These are phyloP conservation scores for Nyctibius bracteatus DNA, from an alignment of 2,113 vertebrate species.

Conservation along the genomic window DNA sequence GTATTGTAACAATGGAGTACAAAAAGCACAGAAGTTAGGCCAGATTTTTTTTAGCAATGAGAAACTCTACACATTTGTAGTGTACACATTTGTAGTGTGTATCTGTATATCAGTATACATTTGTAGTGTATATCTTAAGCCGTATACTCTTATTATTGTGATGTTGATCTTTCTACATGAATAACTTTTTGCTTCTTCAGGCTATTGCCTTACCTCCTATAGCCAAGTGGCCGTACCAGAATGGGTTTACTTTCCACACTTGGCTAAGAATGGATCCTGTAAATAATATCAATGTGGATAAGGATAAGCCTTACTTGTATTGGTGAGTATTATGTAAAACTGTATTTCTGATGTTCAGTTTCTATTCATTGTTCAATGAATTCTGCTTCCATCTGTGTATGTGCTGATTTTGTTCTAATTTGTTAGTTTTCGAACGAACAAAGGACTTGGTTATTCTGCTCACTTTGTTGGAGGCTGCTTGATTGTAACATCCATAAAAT, in stretches of 20 bases:
- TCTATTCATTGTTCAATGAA: neutral
- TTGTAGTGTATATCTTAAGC: neutral
- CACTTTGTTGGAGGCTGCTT: constrained; percentile 97
- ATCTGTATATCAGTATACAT: neutral
- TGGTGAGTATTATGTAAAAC: constrained; percentile 80
- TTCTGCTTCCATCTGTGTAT: neutral
- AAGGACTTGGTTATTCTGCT: constrained; percentile 97
- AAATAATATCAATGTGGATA: constrained; percentile 98
- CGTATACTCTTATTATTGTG: neutral
- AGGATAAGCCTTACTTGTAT: constrained; percentile 98
- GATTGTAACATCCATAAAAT: constrained; percentile 95
- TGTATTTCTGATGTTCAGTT: neutral
- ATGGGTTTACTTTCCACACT: constrained; percentile 97
- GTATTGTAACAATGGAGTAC: neutral
- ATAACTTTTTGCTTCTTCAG: constrained; percentile 64
- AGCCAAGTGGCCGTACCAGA: constrained; percentile 98
- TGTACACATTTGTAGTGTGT: neutral
- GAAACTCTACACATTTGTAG: neutral
- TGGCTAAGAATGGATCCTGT: constrained; percentile 98
- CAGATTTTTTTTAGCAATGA: neutral
- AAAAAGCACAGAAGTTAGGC: neutral
- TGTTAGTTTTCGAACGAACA: constrained; percentile 93
- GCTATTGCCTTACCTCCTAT: constrained; percentile 98
- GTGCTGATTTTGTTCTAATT: constrained; percentile 42
- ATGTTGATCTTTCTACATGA: neutral